Evolutionary conservation across 1,140 invertebrate species (phyloP).

Genomic region (Cephus cinctus): DNA sequence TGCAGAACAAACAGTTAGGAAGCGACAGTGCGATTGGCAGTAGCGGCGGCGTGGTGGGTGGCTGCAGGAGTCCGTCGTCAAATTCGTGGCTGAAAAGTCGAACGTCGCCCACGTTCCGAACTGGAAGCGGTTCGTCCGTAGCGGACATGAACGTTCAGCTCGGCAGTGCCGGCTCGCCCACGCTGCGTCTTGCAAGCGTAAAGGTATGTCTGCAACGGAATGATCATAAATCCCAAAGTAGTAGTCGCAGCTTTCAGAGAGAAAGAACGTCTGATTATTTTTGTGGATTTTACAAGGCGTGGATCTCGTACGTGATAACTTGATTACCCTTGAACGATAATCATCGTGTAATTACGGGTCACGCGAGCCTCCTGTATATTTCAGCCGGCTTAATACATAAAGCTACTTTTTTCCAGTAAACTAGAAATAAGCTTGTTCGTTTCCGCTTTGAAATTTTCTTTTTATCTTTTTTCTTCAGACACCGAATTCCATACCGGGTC

Average conservation of each 20-base stretch:
- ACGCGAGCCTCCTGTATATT: too few species aligned
- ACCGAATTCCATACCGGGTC: conserved; percentile 57
- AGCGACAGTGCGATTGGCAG: conserved; percentile 37
- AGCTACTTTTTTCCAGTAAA: too few species aligned
- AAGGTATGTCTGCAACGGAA: too few species aligned
- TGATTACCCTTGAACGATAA: too few species aligned
- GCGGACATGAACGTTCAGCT: conserved; percentile 59
- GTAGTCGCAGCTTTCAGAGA: too few species aligned
- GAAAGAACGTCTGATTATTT: too few species aligned
- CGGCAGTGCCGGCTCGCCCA: conserved; percentile 52
- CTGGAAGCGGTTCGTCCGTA: conserved; percentile 45
- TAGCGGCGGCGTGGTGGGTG: conserved; percentile 24
- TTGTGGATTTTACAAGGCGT: too few species aligned
- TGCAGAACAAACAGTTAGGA: conserved; percentile 46
- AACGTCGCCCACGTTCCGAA: conserved; percentile 41
- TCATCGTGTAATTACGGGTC: too few species aligned
- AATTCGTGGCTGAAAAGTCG: conserved; percentile 50
- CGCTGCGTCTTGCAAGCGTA: conserved; percentile 53
- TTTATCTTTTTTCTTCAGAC: conserved; percentile 20
- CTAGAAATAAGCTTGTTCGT: neutral
- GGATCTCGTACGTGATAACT: too few species aligned
- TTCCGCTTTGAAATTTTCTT: neutral
- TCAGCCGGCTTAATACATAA: too few species aligned
- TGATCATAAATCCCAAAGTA: too few species aligned
- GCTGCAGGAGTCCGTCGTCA: conserved; percentile 38